phyloP scores from a whole-genome alignment of 2,797 vertebrate species.

The Hypotaenidia philippensis region DNA sequence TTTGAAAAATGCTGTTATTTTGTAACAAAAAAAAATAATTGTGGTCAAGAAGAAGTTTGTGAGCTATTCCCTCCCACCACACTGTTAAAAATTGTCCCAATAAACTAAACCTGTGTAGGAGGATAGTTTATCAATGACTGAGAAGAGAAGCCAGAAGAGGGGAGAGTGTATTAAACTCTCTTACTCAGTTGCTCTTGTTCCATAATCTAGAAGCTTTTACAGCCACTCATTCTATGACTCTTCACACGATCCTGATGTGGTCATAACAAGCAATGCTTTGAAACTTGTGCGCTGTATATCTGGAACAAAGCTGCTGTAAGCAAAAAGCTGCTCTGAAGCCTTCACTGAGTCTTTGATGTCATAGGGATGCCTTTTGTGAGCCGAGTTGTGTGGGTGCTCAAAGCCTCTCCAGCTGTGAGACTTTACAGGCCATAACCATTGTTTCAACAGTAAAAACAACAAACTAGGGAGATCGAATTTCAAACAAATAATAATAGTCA shows the following conservation, averaged over 20 bases:
- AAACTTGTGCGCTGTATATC: background rate
- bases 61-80: background rate
- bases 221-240: background rate
- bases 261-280: background rate
- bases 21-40: background rate
- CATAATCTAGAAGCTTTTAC: background rate
- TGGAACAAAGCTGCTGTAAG: background rate
- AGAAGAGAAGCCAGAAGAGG: background rate
- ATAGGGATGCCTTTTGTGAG: background rate
- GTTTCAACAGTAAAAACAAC: background rate
- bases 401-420: background rate
- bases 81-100: background rate
- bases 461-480: background rate
- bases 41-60: background rate
- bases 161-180: background rate
- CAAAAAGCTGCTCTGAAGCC: background rate
- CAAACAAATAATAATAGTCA: background rate
- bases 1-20: background rate
- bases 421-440: background rate
- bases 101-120: background rate
- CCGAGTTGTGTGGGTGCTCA: rapidly evolving
- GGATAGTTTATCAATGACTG: background rate
- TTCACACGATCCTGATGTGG: background rate
- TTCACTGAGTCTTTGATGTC: background rate
- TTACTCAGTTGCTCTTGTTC: background rate